Base-by-base conservation (phyloP, 2,113 vertebrate species). In the Phaethornis superciliosus region DNA sequence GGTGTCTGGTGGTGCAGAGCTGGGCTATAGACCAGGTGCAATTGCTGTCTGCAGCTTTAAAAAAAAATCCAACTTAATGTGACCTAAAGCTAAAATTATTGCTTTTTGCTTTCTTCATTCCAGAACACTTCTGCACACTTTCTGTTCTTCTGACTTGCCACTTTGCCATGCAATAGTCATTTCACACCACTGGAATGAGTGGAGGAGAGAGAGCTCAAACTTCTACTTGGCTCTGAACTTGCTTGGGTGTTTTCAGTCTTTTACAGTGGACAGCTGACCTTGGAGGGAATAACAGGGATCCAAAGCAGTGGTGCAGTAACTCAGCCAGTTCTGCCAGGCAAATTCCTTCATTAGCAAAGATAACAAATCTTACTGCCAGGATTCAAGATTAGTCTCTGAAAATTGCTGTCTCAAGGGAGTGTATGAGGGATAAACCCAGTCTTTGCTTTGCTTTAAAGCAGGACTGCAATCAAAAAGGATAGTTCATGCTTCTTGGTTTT, bases 381-480 rank as follows among this genome's bases (percentile, higher is more conserved):
- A 60, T 77, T 85, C 55, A 83, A 55, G 44, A 70, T 81, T 63
- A 63, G 47, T 68, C 32, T 89, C 62, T 26, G 12, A 85, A 67
- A 86, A 26, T 12, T 74, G 15, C 17, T 70, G 1, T 55, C 42
- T 67, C 37, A 28, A 13, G 12, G 3, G 7, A 76, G 37, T 17
- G 33, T 27, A 44, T 0, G 0, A 72, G 42, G 33, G 51, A 49
- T 88, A 24, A 20, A 26, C 4, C 0, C 10, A 49, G 33, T 4
- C n/a, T 82, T 91, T 82, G 56, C 12, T 78, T 70, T 71, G n/a
- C 18, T 17, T 74, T 47, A 75, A 63, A 85, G 51, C 37, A 88
- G 47, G 52, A 33, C 42, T 80, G 32, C 16, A 49, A 72, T 32
- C 62, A 91, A 35, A 30, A 14, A 51, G 22, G 37, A 27, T 3